Evolutionary conservation across 2,113 vertebrate species (phyloP), one percentile per base, ranked within the genome.

Genomic region (Glaucidium brasilianum): DNA sequence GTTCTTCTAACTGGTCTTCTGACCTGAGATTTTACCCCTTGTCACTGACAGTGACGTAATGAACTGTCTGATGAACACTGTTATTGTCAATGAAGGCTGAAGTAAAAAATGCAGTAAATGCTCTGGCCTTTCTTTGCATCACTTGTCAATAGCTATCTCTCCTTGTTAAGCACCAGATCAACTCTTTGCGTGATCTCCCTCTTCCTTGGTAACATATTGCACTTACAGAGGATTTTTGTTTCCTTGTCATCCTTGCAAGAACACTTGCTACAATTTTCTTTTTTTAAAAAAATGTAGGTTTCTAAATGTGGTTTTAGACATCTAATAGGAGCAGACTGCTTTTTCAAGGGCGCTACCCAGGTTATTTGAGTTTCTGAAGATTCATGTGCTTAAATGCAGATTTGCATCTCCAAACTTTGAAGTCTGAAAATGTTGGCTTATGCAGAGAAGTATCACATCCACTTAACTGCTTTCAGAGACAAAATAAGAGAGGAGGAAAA

Each of bases 401-500:
- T 85, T 79, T 92, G 84, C 11, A 66, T 84, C 25, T 68, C 25
- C 26, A 94, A 86, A 86, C 20, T 85, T 85, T 53, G 29, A 85
- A 92, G 39, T 83, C 59, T 91, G 73, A 90, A 95, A 76, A 50
- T 88, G 15, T 6, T 90, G 62, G 69, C n/a, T 90, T 93, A 37
- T 9, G 6, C 79, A 45, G 81, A 91, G 63, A 84, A 85, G 27
- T 79, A 88, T 67, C 69, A 45, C n/a, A 91, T 78, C 26, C 41
- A 90, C 23, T 92, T 88, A 93, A 41, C 53, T 79, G 45, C 22
- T 90, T 93, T 82, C 43, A 88, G 32, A 19, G 76, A 63, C 18
- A 77, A 75, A 87, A 59, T 39, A 30, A 2, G 34, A 66, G 4
- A 0, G 2, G 4, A 5, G 1, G 1, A 1, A 0, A 1, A 20